Percentiles rank a stretch among this genome's conserved stretches.
These are phyloP conservation scores for Myiotriccus ornatus DNA, from an alignment of 2,797 vertebrate genomes.

Conservation along the genomic window DNA sequence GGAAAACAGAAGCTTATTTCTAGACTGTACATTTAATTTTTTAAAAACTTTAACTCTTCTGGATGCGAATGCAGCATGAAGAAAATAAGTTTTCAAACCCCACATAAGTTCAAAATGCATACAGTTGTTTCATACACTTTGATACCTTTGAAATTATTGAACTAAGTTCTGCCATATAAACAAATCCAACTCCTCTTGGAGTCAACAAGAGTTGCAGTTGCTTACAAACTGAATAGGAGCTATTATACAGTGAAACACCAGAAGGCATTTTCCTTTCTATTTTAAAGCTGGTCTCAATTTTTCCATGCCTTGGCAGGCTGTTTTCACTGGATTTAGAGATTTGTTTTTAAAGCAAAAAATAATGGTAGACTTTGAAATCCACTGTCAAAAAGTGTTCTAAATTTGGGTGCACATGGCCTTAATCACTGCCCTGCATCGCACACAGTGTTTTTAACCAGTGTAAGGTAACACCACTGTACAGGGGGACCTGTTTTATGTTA, in stretches of 20 bases:
- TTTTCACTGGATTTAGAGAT: neutral
- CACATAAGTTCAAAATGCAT: neutral
- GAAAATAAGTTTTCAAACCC: neutral
- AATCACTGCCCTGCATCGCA: neutral
- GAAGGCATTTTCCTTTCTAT: constrained; percentile 39
- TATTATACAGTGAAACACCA: neutral
- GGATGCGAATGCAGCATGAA: constrained; percentile 1
- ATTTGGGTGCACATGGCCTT: neutral
- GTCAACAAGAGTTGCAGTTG: neutral
- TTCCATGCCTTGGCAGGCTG: neutral
- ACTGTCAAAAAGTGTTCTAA: neutral
- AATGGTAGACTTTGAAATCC: neutral
- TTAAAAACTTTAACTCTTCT: constrained; percentile 17
- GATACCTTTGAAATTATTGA: neutral
- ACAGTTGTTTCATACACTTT: neutral
- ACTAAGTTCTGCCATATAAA: neutral
- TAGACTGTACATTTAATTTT: neutral
- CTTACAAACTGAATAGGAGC: neutral
- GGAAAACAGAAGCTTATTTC: neutral
- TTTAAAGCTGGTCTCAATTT: constrained; percentile 39
- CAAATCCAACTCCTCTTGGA: neutral
- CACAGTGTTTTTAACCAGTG: neutral
- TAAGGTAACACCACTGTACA: neutral
- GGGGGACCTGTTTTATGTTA: neutral
- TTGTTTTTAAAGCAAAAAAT: neutral